Conservation (phyloP, 2,113 vertebrate genomes). For the Cyanoramphus novaezelandiae region DNA sequence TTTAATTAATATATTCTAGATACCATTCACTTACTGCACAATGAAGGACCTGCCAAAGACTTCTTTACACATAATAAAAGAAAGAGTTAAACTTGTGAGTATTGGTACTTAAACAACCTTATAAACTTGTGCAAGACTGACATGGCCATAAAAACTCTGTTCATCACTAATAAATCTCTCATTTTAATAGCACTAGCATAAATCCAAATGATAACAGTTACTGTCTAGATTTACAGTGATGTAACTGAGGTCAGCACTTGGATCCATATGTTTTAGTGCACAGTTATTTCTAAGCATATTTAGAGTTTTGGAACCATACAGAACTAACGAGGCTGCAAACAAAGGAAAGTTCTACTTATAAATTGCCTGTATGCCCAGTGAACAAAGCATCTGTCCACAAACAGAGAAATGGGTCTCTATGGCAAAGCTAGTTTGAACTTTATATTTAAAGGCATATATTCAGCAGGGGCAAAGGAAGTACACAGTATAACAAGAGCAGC, state of each 20-base stretch:
- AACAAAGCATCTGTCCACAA: background rate
- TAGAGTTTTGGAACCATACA: background rate
- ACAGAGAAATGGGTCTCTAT: rapidly evolving
- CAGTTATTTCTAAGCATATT: background rate
- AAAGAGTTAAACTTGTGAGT: background rate
- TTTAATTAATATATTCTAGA: background rate
- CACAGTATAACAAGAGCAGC: background rate
- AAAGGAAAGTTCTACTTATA: background rate
- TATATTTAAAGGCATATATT: background rate
- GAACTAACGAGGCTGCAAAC: background rate
- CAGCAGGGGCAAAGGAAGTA: background rate
- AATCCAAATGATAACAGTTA: background rate
- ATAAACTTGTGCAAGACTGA: background rate
- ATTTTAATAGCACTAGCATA: background rate
- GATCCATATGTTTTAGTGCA: background rate
- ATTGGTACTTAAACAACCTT: background rate
- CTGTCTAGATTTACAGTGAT: background rate
- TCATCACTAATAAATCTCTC: constrained; percentile 12
- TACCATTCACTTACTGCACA: background rate
- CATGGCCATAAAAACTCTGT: background rate
- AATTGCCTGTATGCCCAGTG: background rate
- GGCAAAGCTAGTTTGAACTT: background rate
- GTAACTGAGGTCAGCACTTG: background rate
- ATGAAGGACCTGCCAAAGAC: background rate
- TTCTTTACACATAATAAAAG: background rate